Evolutionary conservation across 2,113 vertebrate species (phyloP), one percentile per base, ranked within the genome.

Genomic region (Nycticryphes semicollaris): DNA sequence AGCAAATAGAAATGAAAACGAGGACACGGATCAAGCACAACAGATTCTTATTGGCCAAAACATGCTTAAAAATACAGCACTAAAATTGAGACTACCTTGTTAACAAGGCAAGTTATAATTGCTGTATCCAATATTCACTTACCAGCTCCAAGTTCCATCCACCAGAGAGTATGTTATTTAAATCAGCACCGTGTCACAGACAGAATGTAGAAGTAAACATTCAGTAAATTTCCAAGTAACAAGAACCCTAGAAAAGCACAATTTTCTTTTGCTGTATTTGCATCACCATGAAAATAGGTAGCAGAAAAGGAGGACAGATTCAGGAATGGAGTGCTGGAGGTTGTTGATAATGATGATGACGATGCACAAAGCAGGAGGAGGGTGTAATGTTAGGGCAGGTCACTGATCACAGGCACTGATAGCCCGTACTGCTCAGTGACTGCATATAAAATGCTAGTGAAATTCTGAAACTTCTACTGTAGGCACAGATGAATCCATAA

Each of bases 351-450:
- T n/a, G 33, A 35, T 94, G 94, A 57, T 94, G 94, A 57, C 78
- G 90, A 62, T 93, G 81, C 78, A 53, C 37, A 93, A 76, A 92
- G 89, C 60, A 91, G 85, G 82, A 92, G 45, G 89, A 94, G 39
- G 85, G 57, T 63, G 57, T 45, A 51, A 5, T 20, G 53, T 15
- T 31, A 43, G 51, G 70, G 30, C 87, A 94, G 37, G 43, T 37
- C 54, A 47, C 73, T 84, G 79, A 28, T 84, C 78, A 60, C 27
- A 51, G 76, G 63, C 63, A 33, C 54, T 35, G 50, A 1, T 17
- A 45, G 31, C 41, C 39, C 14, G 4, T 5, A 17, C 23, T 64
- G 48, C 33, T 80, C 27, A 24, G 47, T 1, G 2, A 2, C 10
- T 43, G 10, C 5, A 3, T n/a, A 3, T 31, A 15, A 54, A 41